Conservation (phyloP, 2,888 invertebrate species). For the Conomelus anceps region DNA sequence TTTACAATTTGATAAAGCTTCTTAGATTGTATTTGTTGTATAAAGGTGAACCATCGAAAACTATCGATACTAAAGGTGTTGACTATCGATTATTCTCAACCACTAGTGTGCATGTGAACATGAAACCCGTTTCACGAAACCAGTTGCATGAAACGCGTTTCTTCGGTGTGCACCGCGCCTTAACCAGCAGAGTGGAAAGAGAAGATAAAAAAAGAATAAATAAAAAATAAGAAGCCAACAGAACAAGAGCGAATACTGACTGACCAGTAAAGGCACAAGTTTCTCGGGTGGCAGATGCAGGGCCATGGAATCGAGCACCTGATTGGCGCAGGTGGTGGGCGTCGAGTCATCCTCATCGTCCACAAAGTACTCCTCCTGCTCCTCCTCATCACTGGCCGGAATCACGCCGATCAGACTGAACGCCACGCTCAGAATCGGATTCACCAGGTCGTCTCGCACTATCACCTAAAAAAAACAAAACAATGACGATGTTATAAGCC, state of each 20-base stretch:
- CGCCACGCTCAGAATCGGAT: constrained; percentile 58
- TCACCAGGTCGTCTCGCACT: constrained; percentile 62
- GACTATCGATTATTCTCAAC: too few species aligned
- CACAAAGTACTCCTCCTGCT: constrained; percentile 57
- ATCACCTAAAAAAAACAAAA: constrained; percentile 42
- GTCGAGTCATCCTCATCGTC: constrained; percentile 56
- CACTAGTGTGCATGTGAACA: too few species aligned
- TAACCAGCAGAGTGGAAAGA: too few species aligned
- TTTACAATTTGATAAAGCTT: too few species aligned
- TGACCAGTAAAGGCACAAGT: constrained; percentile 61
- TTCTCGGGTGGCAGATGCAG: constrained; percentile 69
- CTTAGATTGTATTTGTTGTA: too few species aligned
- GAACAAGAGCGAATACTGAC: constrained; percentile 25
- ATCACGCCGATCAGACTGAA: constrained; percentile 62
- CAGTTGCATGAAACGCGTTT: too few species aligned
- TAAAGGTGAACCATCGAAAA: too few species aligned
- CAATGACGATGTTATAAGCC: constrained; percentile 4
- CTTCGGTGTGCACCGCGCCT: too few species aligned
- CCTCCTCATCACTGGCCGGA: constrained; percentile 48
- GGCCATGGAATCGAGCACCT: constrained; percentile 66
- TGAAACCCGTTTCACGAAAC: too few species aligned
- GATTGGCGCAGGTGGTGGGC: constrained; percentile 61
- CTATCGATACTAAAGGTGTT: too few species aligned
- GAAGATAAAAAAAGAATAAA: too few species aligned
- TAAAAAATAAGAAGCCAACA: too few species aligned